Evolutionary conservation across 2,113 vertebrate genomes (phyloP).

Genomic region (Paratilapia polleni): DNA sequence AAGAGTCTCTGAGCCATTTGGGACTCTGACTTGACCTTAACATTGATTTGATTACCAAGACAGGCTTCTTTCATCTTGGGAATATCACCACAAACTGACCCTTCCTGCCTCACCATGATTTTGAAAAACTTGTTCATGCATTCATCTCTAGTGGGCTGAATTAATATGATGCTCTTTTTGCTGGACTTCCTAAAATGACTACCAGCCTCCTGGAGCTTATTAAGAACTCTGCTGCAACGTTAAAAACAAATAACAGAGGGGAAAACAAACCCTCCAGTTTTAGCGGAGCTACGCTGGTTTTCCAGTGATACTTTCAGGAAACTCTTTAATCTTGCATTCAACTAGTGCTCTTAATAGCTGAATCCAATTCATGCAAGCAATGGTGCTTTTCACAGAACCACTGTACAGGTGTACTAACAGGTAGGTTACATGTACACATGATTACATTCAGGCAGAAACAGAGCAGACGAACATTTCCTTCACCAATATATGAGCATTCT

Average conservation of each 20-base stretch:
- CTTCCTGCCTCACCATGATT: background rate
- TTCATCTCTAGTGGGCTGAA: background rate
- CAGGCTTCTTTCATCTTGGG: accelerated
- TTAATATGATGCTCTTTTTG: background rate
- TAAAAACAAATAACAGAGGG: background rate
- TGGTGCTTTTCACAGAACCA: background rate
- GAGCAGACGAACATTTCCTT: background rate
- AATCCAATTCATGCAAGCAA: background rate
- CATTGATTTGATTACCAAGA: background rate
- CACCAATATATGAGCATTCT: no score
- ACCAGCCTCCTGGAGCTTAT: background rate
- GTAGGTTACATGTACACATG: background rate
- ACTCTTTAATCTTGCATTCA: background rate
- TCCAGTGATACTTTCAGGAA: no score
- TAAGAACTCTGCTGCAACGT: background rate
- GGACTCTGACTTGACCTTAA: background rate
- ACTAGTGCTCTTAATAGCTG: background rate
- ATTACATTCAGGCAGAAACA: background rate
- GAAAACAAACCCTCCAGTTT: no score
- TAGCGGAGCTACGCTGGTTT: no score
- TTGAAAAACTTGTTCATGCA: background rate
- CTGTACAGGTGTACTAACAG: background rate
- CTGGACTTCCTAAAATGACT: background rate
- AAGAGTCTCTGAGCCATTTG: background rate
- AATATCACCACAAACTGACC: background rate